Evolutionary conservation across 2,888 invertebrate species (phyloP), one percentile per base, ranked within the genome.

Genomic region (Dicyrtomina minuta): DNA sequence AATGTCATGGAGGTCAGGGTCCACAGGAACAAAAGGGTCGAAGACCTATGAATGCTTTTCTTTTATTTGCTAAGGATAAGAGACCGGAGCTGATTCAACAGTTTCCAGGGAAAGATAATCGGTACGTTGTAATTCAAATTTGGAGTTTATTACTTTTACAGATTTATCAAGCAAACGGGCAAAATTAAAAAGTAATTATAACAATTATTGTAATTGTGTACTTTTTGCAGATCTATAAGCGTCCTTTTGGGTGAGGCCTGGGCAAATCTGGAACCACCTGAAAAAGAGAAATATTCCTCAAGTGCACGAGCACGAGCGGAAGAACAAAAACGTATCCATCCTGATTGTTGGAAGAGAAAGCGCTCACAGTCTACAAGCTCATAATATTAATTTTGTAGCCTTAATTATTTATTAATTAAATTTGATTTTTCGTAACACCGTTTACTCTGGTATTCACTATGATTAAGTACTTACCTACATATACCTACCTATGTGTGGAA

Each of bases 311-410:
- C 79, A 39, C 79, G 83, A 71, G 84, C 85, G 1, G 83, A 84
- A 46, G 81, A 83, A 74, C 83, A 83, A 75, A 83, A 83, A 70
- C 80, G 82, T 70, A 79, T 82, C 26, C 81, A 83, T 75, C 84
- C 84, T 2, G 84, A 84, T 77, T 85, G 84, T 77, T 84, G 85
- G 85, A 85, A 85, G 75, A 79, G 84, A 62, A 84, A 84, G 74
- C 77, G 82, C 27, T 81, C 81, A 12, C 81, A 81, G 68, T 81
- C 81, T 20, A 80, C 80, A 58, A 79, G 78, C 73, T 76, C 74
- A 26, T 65, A 65, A 65, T 0, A 64, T 73, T 71, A 24, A 41
- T 61, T 58, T 58, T 41, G 61, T 71, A 65, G 8, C 33, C 8
- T 33, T 33, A 33, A 33, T 33, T n/a, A n/a, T n/a, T n/a, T n/a